Base-by-base conservation (phyloP, 2,113 vertebrate genomes). In the Paraplagusia blochii region DNA sequence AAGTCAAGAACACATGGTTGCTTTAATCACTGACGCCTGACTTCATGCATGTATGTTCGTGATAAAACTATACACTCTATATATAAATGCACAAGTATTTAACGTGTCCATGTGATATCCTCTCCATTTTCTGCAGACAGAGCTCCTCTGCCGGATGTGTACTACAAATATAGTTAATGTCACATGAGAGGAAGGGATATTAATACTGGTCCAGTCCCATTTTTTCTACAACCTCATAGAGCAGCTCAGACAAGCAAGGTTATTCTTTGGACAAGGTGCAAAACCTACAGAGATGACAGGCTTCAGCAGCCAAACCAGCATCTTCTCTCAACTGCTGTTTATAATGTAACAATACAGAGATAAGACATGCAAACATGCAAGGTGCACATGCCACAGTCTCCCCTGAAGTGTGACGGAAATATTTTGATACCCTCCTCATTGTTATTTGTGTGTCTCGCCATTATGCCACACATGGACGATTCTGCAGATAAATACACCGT, bases 131-230 rank as follows among this genome's bases (percentile, higher is more conserved):
- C 48, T 38, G 7, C 39, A 69, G 49, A 13, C 14, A 55, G 47
- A 12, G 38, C 38, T 35, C n/a, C 29, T 52, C 67, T 61, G 60
- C 61, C 66, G 59, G 18, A 49, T 53, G 22, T 9, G 11, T 2
- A 13, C 35, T 42, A 46, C 58, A 58, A 48, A 58, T 35, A 43
- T 18, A 58, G 47, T 22, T 15, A n/a, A 15, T 36, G 54, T 15
- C 46, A 55, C 53, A 50, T 4, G 44, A 43, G 53, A 6, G 48
- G 59, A 56, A 19, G 34, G 54, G 76, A 77, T 79, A 77, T 71
- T 44, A 15, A 72, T 44, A 61, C 55, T 11, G 44, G 8, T 19
- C 51, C 70, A 67, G 73, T 56, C 65, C 63, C 40, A 66, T 76
- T 11, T 58, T 29, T 29, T 49, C 56, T 70, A 55, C 64, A 52